Evolutionary conservation across 2,797 vertebrate genomes (phyloP).

Genomic region (Hipposideros larvatus): DNA sequence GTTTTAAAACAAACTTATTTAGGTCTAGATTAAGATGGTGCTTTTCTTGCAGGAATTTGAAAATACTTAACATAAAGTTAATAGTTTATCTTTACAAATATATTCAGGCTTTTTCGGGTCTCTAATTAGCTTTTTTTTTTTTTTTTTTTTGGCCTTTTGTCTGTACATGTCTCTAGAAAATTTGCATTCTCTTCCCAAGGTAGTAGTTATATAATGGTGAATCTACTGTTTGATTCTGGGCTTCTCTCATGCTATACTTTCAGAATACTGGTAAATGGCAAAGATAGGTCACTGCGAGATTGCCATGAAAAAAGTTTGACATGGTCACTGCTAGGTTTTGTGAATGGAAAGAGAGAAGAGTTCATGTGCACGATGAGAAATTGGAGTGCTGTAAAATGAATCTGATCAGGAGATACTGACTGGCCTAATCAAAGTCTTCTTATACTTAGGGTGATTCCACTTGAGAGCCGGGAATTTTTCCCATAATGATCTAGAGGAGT

Average conservation of each 20-base stretch:
- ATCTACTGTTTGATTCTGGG: background rate
- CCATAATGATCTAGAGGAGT: accelerated
- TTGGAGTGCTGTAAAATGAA: background rate
- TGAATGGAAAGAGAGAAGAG: background rate
- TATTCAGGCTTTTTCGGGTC: background rate
- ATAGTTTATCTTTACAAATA: conserved; percentile 25
- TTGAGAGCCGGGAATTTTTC: background rate
- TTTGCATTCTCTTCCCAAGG: background rate
- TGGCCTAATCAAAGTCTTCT: background rate
- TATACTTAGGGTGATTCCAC: background rate
- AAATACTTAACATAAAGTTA: conserved; percentile 38
- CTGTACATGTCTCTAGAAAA: background rate
- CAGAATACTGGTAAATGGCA: background rate
- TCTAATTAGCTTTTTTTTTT: background rate
- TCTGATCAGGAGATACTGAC: background rate
- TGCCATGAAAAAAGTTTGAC: background rate
- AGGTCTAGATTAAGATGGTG: background rate
- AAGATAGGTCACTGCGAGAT: background rate
- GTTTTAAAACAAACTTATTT: conserved; percentile 61
- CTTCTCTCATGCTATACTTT: background rate
- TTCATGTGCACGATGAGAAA: background rate
- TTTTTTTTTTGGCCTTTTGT: background rate
- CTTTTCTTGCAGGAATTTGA: conserved; percentile 26
- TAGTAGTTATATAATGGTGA: background rate
- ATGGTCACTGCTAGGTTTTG: background rate